Base-by-base conservation (phyloP, 2,888 invertebrate genomes). In the Polylopha cassiicola region DNA sequence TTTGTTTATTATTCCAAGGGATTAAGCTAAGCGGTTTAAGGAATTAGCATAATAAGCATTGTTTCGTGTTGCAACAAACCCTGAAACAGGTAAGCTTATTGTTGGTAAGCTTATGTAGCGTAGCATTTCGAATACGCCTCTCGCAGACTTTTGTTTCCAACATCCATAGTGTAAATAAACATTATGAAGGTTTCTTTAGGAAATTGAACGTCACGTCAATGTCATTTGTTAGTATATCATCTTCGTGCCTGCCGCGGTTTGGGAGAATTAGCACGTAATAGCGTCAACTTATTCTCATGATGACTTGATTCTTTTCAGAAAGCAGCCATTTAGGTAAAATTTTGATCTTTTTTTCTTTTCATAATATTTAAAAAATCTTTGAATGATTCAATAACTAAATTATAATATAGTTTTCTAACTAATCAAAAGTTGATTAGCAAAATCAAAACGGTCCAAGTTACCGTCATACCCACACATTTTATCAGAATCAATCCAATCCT, bases 201-300 rank as follows among this genome's bases (percentile, higher is more conserved):
- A 34, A 39, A 43, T 43, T 34, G 39, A 23, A 38, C 30, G 39
- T 34, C 43, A 43, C 21, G 39, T 26, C 20, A 43, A 16, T 22
- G 21, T 43, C 39, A 34, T 43, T 43, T 43, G 34, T 43, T 29
- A 24, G 20, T 18, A 18, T 36, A 9, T 30, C n/a, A 33, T 23
- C 39, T 20, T 33, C n/a, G 22, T n/a, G n/a, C n/a, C n/a, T n/a
- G 17, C 13, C 17, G 11, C 16, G 10, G 13, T 14, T 16, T 15
- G 28, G 21, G 13, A n/a, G 11, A 10, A 11, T 11, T 4, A 9
- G 15, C 7, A 4, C 8, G n/a, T 9, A 24, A 3, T 5, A 27
- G 15, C 8, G 13, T 11, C 22, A 1, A 11, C 20, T 13, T 13
- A 18, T 29, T 24, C 13, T 9, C 2, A n/a, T 9, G 18, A 24